These are phyloP conservation scores for Lutraria rhynchaena DNA, from an alignment of 1,140 invertebrate genomes.

Conservation along the genomic window DNA sequence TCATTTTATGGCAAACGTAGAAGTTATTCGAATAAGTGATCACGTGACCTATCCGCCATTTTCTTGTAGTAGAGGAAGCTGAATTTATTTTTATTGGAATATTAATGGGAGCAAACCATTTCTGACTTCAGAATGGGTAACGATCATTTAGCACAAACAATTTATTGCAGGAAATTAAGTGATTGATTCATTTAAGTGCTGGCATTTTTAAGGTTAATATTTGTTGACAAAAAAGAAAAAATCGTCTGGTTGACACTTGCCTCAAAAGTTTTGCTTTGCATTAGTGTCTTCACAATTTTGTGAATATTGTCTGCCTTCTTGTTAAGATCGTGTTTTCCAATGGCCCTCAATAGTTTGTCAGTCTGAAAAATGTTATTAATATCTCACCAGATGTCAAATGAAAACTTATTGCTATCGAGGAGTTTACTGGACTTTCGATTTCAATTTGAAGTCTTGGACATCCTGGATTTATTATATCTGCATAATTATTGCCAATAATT, in stretches of 20 bases:
- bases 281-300: not conserved
- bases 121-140: slow-evolving; percentile 23
- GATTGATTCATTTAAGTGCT: not conserved
- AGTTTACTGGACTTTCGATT: no score
- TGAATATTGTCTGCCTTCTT: no score
- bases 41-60: slow-evolving; percentile 39
- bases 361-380: no score
- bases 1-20: not conserved
- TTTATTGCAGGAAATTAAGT: no score
- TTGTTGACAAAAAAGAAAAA: not conserved
- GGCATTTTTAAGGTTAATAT: not conserved
- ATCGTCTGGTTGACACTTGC: slow-evolving; percentile 45
- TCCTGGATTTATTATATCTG: no score
- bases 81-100: not conserved
- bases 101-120: slow-evolving; percentile 18
- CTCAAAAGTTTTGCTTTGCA: not conserved
- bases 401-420: no score
- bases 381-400: no score
- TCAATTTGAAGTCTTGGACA: no score
- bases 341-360: no score
- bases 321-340: no score
- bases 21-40: slow-evolving; percentile 35
- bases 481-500: no score
- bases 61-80: slow-evolving; percentile 35
- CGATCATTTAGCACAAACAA: no score